Percentiles rank a stretch among this genome's conserved stretches.
These are phyloP conservation scores for Rhysida immarginata DNA, from an alignment of 1,140 invertebrate species.

Conservation along the genomic window DNA sequence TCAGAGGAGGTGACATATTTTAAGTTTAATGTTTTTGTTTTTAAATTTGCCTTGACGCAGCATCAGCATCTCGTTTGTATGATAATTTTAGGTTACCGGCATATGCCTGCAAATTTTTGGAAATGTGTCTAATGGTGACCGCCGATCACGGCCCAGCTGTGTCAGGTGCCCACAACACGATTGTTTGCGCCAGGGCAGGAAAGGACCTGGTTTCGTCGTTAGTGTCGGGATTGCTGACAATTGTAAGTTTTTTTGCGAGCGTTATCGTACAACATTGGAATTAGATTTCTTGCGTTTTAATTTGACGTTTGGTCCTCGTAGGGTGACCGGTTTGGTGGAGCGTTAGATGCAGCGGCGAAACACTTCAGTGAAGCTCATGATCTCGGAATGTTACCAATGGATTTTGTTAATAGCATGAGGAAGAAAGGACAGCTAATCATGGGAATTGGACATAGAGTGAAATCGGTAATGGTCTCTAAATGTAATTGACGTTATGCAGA, in stretches of 20 bases:
- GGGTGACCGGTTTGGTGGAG: conserved; percentile 97
- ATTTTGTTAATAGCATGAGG: conserved; percentile 95
- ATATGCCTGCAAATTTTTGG: conserved; percentile 93
- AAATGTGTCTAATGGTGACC: conserved; percentile 98
- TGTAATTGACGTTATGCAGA: too few relatives aligned
- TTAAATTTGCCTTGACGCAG: too few relatives aligned
- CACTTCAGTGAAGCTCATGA: conserved; percentile 96
- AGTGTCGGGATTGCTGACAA: conserved; percentile 91
- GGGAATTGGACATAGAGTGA: conserved; percentile 97
- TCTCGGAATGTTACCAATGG: conserved; percentile 83
- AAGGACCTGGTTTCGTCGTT: conserved; percentile 96
- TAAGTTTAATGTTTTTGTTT: too few relatives aligned
- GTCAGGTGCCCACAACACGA: conserved; percentile 97
- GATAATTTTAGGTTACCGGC: conserved; percentile 53
- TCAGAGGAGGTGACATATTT: conserved; percentile 45
- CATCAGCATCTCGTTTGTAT: too few relatives aligned
- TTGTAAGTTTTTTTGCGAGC: conserved; percentile 48
- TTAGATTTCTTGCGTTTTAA: neutral
- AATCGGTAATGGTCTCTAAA: conserved; percentile 60
- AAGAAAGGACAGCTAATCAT: conserved; percentile 96
- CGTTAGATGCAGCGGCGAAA: conserved; percentile 85
- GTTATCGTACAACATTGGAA: neutral
- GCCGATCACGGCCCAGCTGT: conserved; percentile 99
- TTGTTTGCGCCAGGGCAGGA: conserved; percentile 94
- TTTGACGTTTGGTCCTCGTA: conserved; percentile 23